phyloP scores from a whole-genome alignment of 2,888 invertebrate genomes.

The Lithophane semibrunnea region DNA sequence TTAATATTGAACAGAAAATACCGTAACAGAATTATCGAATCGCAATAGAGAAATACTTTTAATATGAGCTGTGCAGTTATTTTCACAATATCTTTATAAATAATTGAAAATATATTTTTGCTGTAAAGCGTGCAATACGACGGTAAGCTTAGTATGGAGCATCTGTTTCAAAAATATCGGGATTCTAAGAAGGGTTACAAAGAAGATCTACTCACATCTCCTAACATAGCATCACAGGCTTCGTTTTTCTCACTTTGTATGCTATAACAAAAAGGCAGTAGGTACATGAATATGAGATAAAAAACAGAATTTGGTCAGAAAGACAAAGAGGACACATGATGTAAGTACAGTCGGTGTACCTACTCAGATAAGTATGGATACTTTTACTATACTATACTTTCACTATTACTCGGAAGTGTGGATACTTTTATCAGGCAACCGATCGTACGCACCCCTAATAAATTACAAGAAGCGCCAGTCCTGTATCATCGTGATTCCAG shows the following conservation, averaged over 20 bases:
- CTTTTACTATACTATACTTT: not conserved
- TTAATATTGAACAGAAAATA: not conserved
- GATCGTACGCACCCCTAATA: constrained; percentile 24
- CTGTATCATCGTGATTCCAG: constrained; percentile 26
- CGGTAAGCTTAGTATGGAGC: not conserved
- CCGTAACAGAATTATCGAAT: not conserved
- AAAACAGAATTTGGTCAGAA: no score
- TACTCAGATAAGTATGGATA: not conserved
- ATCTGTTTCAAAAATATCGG: not conserved
- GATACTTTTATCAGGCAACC: not conserved
- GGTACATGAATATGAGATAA: no score
- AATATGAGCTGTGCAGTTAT: not conserved
- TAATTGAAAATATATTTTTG: not conserved
- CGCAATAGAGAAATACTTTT: not conserved
- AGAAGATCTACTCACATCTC: not conserved
- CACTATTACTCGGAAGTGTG: not conserved
- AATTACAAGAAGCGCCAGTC: constrained; percentile 22
- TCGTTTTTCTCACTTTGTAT: not conserved
- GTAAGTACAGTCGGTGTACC: no score
- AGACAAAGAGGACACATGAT: no score
- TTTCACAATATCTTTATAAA: not conserved
- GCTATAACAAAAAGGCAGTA: no score
- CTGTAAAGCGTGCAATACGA: not conserved
- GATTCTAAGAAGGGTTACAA: not conserved
- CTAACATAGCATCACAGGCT: not conserved